Evolutionary conservation across 2,888 invertebrate genomes (phyloP), one percentile per base, ranked within the genome.

Genomic region (Rotaria socialis): DNA sequence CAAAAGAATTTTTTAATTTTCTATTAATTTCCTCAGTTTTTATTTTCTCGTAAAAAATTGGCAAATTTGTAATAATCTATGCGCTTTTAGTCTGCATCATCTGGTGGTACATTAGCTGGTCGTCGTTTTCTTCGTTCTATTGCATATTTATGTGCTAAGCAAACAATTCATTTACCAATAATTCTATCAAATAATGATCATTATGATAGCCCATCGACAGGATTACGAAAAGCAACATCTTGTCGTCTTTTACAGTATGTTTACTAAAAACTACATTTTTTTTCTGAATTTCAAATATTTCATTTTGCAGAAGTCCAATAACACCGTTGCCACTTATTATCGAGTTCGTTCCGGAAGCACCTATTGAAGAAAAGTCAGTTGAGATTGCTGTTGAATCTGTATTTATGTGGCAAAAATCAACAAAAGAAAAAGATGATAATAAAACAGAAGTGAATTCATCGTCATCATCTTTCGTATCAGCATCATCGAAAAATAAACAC

Each of bases 171-270:
- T 47, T 24, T 80, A 47, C 75, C 75, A 47, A 47, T 80, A 67
- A 16, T 67, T 27, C 4, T 67, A 67, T 5, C 67, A 16, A 80
- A 43, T 10, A 80, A 80, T 47, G 75, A 80, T 47, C 47, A 80
- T 80, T 80, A 80, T 10, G 47, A 80, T 43, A 80, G 75, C 47
- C 75, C 75, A n/a, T 80, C 75, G 41, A 80, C 75, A 22, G 75
- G 47, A 41, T 24, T 80, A 47, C 22, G n/a, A 80, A 80, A 80
- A 80, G 75, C 75, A 47, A 80, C 47, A n/a, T 43, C 43, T 35
- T 80, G 0, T 47, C 75, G 47, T 47, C 47, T 80, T 24, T 47
- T 80, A 80, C 22, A 16, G 75, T 80, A 5, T 22, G 43, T 80
- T 35, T 35, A 14, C 5, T 16, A 50, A 8, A 27, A 60, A 14